Evolutionary conservation across 2,113 vertebrate species (phyloP), one percentile per base, ranked within the genome.

Genomic region (Anseranas semipalmata): DNA sequence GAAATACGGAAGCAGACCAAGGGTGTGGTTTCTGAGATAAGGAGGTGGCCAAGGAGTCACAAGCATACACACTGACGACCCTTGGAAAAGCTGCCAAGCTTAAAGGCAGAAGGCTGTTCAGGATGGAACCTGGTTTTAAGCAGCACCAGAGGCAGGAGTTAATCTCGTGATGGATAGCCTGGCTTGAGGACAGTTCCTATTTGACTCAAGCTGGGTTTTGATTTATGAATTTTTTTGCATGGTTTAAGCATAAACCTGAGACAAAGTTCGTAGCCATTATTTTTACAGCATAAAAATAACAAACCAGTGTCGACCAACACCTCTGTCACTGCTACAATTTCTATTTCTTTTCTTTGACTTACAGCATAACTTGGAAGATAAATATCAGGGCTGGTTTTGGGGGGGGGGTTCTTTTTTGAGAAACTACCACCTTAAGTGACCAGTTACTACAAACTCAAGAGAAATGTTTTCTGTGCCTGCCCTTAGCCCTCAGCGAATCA

Each of bases 211-310:
- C 2, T 3, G 28, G 3, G 33, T 18, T 77, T 62, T 89, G 88
- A 92, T 93, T 95, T 55, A 92, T 20, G 32, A 37, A 6, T 2
- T 58, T 75, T 86, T 89, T 70, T 48, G 55, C n/a, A 81, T 2
- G 55, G 35, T 15, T 89, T 28, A 73, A 92, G 53, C 62, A 85
- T 50, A 94, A 90, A 81, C 41, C 32, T 56, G 37, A 92, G 70
- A 71, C 81, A 87, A 82, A 85, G 77, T 72, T 96, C 71, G 70
- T 75, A 73, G 19, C 43, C 63, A 78, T 55, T 73, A 72, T 60
- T 96, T 96, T 65, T 95, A 75, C 66, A 39, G 77, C 20, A 62
- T 32, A 71, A 73, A 94, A 96, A 72, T 15, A 85, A 66, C 19
- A 94, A 79, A 39, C 30, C 32, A 18, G 21, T 22, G n/a, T 66